Evolutionary conservation across 2,888 invertebrate species (phyloP).

Genomic region (Sinopyrophorus schimmeli): DNA sequence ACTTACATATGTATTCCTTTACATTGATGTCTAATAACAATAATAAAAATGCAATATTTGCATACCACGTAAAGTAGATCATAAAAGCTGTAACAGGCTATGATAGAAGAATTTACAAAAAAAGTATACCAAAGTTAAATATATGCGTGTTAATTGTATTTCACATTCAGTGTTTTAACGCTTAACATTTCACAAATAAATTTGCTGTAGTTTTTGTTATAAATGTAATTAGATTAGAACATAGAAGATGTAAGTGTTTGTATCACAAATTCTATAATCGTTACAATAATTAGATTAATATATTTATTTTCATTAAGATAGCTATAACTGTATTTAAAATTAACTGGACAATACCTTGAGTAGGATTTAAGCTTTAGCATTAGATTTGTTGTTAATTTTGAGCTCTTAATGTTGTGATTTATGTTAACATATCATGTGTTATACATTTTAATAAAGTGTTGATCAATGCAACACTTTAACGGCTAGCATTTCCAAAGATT

Average conservation of each 20-base stretch:
- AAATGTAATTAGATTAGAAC: conserved; percentile 11
- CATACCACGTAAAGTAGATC: too few species aligned
- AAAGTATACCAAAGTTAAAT: conserved; percentile 5
- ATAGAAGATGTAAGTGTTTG: conserved; percentile 9
- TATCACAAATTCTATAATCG: conserved; percentile 16
- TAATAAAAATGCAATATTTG: too few species aligned
- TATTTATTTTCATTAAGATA: conserved; percentile 24
- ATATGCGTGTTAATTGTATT: conserved; percentile 7
- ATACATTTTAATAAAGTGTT: conserved; percentile 23
- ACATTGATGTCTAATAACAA: too few species aligned
- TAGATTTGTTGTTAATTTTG: conserved; percentile 19
- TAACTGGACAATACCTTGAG: conserved; percentile 20
- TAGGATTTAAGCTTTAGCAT: conserved; percentile 6
- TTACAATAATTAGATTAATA: conserved; percentile 15
- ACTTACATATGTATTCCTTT: too few species aligned
- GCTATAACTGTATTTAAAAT: conserved; percentile 3
- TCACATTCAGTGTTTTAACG: conserved; percentile 12
- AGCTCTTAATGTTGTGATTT: conserved; percentile 29
- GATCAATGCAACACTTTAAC: conserved; percentile 18
- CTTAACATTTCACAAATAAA: conserved; percentile 8
- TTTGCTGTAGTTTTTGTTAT: conserved; percentile 12
- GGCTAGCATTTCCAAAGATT: conserved; percentile 29
- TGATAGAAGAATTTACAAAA: conserved; percentile 2
- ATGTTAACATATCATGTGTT: conserved; percentile 29
- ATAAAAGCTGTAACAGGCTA: too few species aligned